phyloP scores from a whole-genome alignment of 2,797 vertebrate species.

The Enteromius fasciolatus region DNA sequence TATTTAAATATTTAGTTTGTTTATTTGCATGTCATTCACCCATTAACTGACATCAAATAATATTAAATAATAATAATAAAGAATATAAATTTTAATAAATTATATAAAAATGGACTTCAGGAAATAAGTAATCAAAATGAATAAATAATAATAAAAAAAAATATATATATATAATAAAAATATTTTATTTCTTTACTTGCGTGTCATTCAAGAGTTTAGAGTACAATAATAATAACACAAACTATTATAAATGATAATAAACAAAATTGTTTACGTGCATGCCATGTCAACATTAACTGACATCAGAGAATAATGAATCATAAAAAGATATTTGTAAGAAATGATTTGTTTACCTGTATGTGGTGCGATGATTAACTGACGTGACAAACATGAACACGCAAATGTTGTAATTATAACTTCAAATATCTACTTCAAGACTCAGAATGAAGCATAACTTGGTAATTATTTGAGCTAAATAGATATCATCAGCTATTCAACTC shows the following conservation, averaged over 20 bases:
- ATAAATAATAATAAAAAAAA: neutral
- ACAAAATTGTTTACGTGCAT: neutral
- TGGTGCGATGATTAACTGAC: neutral
- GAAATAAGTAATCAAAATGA: neutral
- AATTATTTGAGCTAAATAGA: too few relatives aligned
- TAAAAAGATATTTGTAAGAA: neutral
- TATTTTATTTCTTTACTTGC: neutral
- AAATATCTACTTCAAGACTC: neutral
- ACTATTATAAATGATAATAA: too few relatives aligned
- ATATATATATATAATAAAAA: neutral
- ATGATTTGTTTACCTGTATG: neutral
- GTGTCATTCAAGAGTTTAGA: too few relatives aligned
- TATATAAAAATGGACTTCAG: neutral
- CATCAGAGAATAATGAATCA: neutral
- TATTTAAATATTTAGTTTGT: too few relatives aligned
- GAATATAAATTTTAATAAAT: too few relatives aligned
- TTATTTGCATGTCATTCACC: too few relatives aligned
- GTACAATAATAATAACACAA: too few relatives aligned
- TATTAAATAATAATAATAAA: neutral
- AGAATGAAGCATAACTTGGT: too few relatives aligned
- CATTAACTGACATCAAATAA: neutral
- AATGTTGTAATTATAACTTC: neutral
- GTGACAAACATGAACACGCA: neutral
- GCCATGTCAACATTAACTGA: neutral
- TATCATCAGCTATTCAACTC: too few relatives aligned